A percentile compares a stretch with the other conserved stretches of the same genome.
Evolutionary conservation across 2,113 vertebrate species (phyloP).

Genomic region (Aegypius monachus): DNA sequence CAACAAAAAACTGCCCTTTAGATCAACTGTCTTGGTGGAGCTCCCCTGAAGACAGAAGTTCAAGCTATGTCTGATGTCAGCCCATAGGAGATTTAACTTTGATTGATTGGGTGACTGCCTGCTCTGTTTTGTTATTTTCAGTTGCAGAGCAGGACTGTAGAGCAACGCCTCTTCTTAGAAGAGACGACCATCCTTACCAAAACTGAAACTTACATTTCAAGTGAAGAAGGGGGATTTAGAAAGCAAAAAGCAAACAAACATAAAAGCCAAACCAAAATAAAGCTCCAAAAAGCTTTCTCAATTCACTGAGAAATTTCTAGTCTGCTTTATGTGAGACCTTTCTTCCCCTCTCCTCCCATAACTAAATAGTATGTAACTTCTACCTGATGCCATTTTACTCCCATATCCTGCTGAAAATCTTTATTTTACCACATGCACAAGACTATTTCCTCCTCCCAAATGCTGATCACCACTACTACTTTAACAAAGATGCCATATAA

Average conservation of each 20-base stretch:
- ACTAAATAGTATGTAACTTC: not conserved
- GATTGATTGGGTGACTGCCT: not conserved
- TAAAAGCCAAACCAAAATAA: not conserved
- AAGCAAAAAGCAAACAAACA: not conserved
- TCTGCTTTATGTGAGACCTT: rapidly evolving
- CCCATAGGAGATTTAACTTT: not conserved
- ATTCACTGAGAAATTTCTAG: not conserved
- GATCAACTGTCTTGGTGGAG: not conserved
- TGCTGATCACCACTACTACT: conserved; percentile 52
- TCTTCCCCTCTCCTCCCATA: not conserved
- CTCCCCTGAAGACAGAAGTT: not conserved
- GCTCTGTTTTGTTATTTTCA: not conserved
- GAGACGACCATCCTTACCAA: not conserved
- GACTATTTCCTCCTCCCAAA: conserved; percentile 42
- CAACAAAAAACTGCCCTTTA: not conserved
- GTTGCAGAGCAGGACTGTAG: not conserved
- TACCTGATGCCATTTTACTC: not conserved
- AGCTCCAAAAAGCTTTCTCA: not conserved
- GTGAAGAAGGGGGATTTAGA: not conserved
- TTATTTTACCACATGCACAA: conserved; percentile 32
- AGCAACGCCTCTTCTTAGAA: not conserved
- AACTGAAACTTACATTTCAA: not conserved
- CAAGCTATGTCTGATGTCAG: not conserved
- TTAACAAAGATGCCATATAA: conserved; percentile 60
- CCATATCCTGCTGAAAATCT: conserved; percentile 29